Base-by-base conservation (phyloP, 1,140 invertebrate species). In the Macrobrachium nipponense region DNA sequence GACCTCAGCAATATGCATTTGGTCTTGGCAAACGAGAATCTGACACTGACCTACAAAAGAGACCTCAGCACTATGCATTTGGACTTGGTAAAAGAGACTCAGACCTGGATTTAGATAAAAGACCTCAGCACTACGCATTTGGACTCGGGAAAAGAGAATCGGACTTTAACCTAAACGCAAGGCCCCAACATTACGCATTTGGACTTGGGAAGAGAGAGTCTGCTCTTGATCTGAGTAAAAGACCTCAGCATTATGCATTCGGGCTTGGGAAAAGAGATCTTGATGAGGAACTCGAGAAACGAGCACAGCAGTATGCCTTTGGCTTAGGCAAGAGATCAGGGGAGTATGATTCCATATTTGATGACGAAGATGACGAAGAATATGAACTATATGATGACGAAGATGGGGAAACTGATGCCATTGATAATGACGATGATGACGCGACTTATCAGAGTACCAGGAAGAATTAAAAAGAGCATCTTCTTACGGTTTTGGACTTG, bases 291-390 rank as follows among this genome's bases (percentile, higher is more conserved):
- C 5, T 14, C 10, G 51, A 72, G 2, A 70, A 79, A 7, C 27
- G 59, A 7, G 60, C 73, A 11, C 43, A 43, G 10, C 18, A 76
- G 6, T 87, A 84, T 36, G 82, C 87, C 15, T 88, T 80, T 27
- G 87, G 87, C 8, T 77, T 88, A 64, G 87, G 87, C 10, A 88
- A 88, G 61, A 75, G 87, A 12, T 43, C 60, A 8, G 61, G 23
- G 20, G 61, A 81, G 27, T 70, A 70, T n/a, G 61, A 36, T 15
- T 36, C 20, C 59, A 60, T 14, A 12, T 27, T 17, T n/a, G 17
- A 15, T 12, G 77, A 85, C 14, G 44, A 75, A 51, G 58, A 60
- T n/a, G 51, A 60, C 5, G 77, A 86, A 8, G 77, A 80, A 2
- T 68, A 80, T 4, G 23, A 64, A 0, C 36, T 44, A 15, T 59